Percentiles rank a stretch among this genome's conserved stretches.
Evolutionary conservation across 2,113 vertebrate genomes (phyloP).

Genomic region (Neodontobutis hainanensis): DNA sequence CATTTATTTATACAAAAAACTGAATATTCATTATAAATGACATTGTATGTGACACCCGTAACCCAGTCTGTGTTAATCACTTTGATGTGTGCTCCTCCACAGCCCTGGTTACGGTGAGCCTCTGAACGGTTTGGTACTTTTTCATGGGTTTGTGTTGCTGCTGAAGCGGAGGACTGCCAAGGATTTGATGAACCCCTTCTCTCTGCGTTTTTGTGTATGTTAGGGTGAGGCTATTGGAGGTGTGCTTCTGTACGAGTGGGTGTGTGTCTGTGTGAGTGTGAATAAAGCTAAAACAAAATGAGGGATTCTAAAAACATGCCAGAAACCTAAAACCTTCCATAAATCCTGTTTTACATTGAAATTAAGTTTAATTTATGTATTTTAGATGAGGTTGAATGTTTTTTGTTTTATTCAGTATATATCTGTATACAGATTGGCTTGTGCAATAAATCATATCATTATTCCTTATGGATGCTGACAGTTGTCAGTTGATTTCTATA

Average conservation of each 20-base stretch:
- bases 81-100: constrained; percentile 30
- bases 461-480: constrained; percentile 54
- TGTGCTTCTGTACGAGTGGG: constrained; percentile 13
- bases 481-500: constrained; percentile 61
- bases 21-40: no score
- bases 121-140: constrained; percentile 25
- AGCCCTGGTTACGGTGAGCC: constrained; percentile 77
- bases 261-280: constrained; percentile 13
- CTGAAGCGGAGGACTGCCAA: constrained; percentile 66
- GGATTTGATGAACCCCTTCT: constrained; percentile 49
- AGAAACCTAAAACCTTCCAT: constrained; percentile 62
- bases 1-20: no score
- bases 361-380: constrained; percentile 58
- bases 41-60: no score
- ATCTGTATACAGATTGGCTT: constrained; percentile 74
- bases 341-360: constrained; percentile 49
- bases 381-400: constrained; percentile 48
- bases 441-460: constrained; percentile 88
- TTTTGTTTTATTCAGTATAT: constrained; percentile 55
- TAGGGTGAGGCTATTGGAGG: neutral
- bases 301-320: constrained; percentile 59
- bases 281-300: constrained; percentile 47
- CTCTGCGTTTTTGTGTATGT: constrained; percentile 31
- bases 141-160: constrained; percentile 52
- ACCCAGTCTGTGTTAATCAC: neutral